Conservation (phyloP, 35 echinoderm and acorn worm genomes). For the Heliocidaris tuberculata region DNA sequence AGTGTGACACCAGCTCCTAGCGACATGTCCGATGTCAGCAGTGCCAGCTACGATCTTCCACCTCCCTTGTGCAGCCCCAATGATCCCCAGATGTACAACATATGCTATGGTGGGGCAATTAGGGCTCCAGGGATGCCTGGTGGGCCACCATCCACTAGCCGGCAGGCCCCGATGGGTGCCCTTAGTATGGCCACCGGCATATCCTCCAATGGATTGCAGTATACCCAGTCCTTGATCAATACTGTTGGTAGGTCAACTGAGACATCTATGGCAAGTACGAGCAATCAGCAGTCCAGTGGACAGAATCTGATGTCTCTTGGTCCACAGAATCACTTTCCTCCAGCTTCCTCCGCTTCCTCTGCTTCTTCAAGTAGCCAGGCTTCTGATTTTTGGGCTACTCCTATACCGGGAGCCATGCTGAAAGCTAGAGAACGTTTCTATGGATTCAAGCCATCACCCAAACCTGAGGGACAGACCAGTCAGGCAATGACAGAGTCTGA, state of each 20-base stretch:
- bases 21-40: conserved; percentile 77
- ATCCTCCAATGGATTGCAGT: background rate
- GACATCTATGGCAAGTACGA: background rate
- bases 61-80: conserved; percentile 72
- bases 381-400: conserved; percentile 34
- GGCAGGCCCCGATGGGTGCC: background rate
- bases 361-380: conserved; percentile 5
- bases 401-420: conserved; percentile 36
- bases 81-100: conserved; percentile 71
- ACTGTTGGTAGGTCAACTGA: background rate
- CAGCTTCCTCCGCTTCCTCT: background rate
- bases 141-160: background rate
- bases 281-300: background rate
- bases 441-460: conserved; percentile 16
- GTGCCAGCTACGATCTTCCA: conserved; percentile 70
- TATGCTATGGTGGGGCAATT: conserved; percentile 65
- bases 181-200: background rate
- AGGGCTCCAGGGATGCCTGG: conserved; percentile 25
- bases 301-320: background rate
- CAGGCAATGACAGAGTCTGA: background rate
- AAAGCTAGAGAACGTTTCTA: conserved; percentile 46
- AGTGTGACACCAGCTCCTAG: conserved; percentile 42
- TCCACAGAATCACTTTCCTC: background rate
- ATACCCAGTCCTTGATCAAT: conserved; percentile 25
- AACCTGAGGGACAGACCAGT: background rate